Evolutionary conservation across 2,797 vertebrate genomes (phyloP).

Genomic region (Sebastiscus tertius): DNA sequence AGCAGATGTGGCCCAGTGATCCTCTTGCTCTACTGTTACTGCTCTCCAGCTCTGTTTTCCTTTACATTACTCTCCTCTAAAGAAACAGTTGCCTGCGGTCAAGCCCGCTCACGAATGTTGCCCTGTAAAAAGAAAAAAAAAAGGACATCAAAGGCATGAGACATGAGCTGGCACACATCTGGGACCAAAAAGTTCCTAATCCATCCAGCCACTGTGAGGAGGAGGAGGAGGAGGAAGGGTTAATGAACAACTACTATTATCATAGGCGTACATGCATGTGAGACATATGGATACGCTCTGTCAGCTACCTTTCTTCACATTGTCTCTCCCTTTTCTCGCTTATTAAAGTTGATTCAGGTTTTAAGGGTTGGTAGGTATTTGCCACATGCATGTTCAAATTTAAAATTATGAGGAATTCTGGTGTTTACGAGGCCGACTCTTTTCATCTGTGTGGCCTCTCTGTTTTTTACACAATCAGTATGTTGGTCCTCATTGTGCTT

Average conservation of each 20-base stretch:
- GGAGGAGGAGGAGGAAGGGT: neutral
- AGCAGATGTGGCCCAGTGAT: slow-evolving; percentile 44
- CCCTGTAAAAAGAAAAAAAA: slow-evolving; percentile 27
- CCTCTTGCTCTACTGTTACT: slow-evolving; percentile 36
- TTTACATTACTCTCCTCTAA: slow-evolving; percentile 38
- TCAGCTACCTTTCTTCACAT: neutral
- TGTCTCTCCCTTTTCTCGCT: slow-evolving; percentile 14
- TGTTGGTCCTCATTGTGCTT: neutral
- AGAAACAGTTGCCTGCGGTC: slow-evolving; percentile 51
- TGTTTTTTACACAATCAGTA: slow-evolving; percentile 1
- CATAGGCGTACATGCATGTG: slow-evolving; percentile 20
- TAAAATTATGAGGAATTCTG: neutral
- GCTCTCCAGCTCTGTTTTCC: slow-evolving; percentile 54
- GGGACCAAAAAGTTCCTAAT: slow-evolving; percentile 17
- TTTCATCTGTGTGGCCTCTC: slow-evolving; percentile 8
- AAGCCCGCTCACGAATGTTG: slow-evolving; percentile 38
- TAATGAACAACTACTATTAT: slow-evolving; percentile 48
- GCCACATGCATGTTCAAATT: neutral
- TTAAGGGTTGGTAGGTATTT: neutral
- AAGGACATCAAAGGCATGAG: slow-evolving; percentile 53
- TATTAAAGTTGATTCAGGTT: neutral
- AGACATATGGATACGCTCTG: slow-evolving; percentile 44
- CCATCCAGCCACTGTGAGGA: slow-evolving; percentile 31
- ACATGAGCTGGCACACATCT: slow-evolving; percentile 66
- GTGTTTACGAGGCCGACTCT: neutral